Evolutionary conservation across 2,888 invertebrate genomes (phyloP), one percentile per base, ranked within the genome.

Genomic region (Apomyelois bistriatella): DNA sequence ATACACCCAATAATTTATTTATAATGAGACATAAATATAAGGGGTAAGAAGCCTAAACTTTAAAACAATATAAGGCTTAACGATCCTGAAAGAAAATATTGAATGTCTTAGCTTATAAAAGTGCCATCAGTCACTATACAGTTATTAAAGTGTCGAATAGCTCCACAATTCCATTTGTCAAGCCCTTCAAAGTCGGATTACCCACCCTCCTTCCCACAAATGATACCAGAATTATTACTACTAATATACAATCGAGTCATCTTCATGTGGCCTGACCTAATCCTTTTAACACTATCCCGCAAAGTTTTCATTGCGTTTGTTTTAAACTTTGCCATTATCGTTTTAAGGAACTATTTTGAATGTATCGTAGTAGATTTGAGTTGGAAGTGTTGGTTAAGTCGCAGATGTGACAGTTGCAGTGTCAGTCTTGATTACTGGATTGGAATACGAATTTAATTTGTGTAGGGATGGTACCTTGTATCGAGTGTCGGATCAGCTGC

Each of bases 361-460:
- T 55, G 47, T 30, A 10, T n/a, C 8, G 36, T 48, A 36, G 28
- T 49, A 52, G 50, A 10, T 22, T 15, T 13, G 10, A 8, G 53
- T 65, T 64, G 65, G 59, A 59, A 63, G 64, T 60, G 60, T 60
- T 57, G 53, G 22, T 42, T 55, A 64, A 71, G 73, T 58, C 81
- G 66, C 88, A 87, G 87, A 85, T 88, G 88, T 79, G 81, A 79
- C 79, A 68, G 52, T 52, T 73, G 68, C 76, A 80, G 72, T 81
- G 85, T 84, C 86, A 78, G 72, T 70, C 74, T 81, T 87, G 84
- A 84, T 88, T 86, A 85, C 79, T 74, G 66, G 76, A 70, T 74
- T 72, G 63, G 79, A 79, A 79, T 81, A 76, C 75, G 74, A 85
- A 86, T 84, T 81, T 80, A 83, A 87, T 87, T 85, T 79, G 75